These are phyloP conservation scores for Lycia hirtaria DNA, from an alignment of 2,888 invertebrate species.

Conservation along the genomic window DNA sequence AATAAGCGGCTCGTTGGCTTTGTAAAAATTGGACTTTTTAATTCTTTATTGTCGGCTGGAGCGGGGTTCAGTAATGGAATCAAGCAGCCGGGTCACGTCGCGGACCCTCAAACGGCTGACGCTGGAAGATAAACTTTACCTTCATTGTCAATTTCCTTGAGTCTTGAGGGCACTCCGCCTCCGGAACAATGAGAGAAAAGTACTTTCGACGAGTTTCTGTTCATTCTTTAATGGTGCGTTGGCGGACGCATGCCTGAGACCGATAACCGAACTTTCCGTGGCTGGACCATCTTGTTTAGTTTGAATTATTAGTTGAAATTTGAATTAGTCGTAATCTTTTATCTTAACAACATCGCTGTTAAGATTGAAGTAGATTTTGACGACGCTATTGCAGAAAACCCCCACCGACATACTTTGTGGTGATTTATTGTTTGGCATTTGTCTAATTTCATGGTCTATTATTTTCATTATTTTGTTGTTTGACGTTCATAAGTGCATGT, in stretches of 20 bases:
- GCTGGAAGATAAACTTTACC: conserved; percentile 81
- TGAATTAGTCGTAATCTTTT: too few relatives aligned
- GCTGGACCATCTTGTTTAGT: too few relatives aligned
- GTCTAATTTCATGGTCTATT: too few relatives aligned
- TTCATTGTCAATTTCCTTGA: conserved; percentile 82
- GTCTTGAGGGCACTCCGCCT: conserved; percentile 71
- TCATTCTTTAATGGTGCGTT: conserved; percentile 74
- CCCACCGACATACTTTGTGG: too few relatives aligned
- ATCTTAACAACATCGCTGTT: too few relatives aligned
- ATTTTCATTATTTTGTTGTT: too few relatives aligned
- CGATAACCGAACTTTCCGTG: conserved; percentile 37
- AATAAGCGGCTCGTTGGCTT: conserved; percentile 69
- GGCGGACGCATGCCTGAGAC: conserved; percentile 54
- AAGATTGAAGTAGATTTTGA: too few relatives aligned
- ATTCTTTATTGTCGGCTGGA: conserved; percentile 69
- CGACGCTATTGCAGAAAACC: too few relatives aligned
- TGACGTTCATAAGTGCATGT: too few relatives aligned
- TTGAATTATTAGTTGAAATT: too few relatives aligned
- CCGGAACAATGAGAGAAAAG: conserved; percentile 79
- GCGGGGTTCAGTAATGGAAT: conserved; percentile 67
- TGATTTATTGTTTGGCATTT: too few relatives aligned
- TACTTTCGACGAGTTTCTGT: conserved; percentile 72
- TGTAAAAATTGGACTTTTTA: conserved; percentile 74
- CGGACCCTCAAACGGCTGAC: conserved; percentile 77
- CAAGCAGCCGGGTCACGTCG: conserved; percentile 77